Percentiles rank a stretch among this genome's conserved stretches.
Evolutionary conservation across 2,888 invertebrate genomes (phyloP).

Genomic region (Belgica antarctica): DNA sequence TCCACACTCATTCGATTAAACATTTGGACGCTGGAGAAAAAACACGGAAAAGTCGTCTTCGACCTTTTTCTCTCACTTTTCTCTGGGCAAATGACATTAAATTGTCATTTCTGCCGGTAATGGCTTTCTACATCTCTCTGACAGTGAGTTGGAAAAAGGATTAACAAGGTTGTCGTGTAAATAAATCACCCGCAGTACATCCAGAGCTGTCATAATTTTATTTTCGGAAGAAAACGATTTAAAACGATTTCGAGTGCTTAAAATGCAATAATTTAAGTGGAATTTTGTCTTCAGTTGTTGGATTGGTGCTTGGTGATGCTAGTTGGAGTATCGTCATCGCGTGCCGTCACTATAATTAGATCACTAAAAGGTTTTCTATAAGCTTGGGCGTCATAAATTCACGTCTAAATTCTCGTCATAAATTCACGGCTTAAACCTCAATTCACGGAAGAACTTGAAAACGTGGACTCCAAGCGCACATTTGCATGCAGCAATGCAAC

Average conservation of each 20-base stretch:
- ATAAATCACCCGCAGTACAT: constrained; percentile 16
- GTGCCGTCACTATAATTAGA: constrained; percentile 42
- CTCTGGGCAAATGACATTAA: neutral
- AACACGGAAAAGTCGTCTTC: neutral
- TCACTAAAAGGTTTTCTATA: constrained; percentile 15
- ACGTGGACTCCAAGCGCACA: neutral
- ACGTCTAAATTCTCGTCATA: too few species aligned
- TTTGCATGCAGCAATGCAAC: constrained; percentile 18
- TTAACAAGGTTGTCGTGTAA: neutral
- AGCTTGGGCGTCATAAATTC: constrained; percentile 32
- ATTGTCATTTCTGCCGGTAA: neutral
- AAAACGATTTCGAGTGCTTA: constrained; percentile 2
- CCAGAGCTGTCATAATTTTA: constrained; percentile 29
- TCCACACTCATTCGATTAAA: constrained; percentile 40
- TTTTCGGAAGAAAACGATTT: constrained; percentile 19
- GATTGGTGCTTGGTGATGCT: neutral
- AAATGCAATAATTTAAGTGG: constrained; percentile 31
- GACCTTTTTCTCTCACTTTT: neutral
- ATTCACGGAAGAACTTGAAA: neutral
- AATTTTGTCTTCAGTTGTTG: neutral
- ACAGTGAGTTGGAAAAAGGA: constrained; percentile 10
- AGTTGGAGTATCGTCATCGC: neutral
- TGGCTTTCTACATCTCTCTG: constrained; percentile 10
- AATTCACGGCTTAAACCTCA: neutral
- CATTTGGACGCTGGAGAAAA: too few species aligned